Evolutionary conservation across 2,888 invertebrate genomes (phyloP).

Genomic region (Phyllotreta cruciferae): DNA sequence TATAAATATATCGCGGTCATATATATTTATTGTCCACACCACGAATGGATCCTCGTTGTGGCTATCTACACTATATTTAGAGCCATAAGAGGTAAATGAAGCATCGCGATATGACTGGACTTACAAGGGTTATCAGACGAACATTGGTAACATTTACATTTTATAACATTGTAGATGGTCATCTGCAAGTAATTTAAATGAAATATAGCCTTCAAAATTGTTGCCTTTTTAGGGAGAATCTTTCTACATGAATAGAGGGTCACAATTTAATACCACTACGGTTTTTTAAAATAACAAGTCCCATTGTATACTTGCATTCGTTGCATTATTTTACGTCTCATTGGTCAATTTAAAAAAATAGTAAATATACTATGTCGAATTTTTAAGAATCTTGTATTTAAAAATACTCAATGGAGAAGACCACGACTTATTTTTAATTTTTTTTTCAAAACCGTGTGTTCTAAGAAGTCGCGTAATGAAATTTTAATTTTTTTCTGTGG

Average conservation of each 20-base stretch:
- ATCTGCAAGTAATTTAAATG: conserved; percentile 57
- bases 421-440: no score
- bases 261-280: neutral
- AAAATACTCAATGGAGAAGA: neutral
- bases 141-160: conserved; percentile 56
- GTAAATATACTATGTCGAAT: neutral
- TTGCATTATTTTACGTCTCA: neutral
- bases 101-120: conserved; percentile 53
- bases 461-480: no score
- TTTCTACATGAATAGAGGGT: neutral
- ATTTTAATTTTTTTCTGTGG: no score
- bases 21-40: conserved; percentile 53
- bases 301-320: neutral
- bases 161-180: conserved; percentile 58
- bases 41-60: conserved; percentile 49
- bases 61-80: conserved; percentile 52
- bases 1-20: conserved; percentile 51
- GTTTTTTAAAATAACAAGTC: conserved; percentile 2
- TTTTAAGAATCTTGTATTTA: neutral
- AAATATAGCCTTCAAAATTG: conserved; percentile 47
- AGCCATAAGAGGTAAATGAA: conserved; percentile 58
- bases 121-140: conserved; percentile 55
- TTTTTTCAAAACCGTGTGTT: no score
- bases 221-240: conserved; percentile 46
- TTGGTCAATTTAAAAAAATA: neutral